Evolutionary conservation across 2,888 invertebrate genomes (phyloP).

Genomic region (Drosophila stalkeri): DNA sequence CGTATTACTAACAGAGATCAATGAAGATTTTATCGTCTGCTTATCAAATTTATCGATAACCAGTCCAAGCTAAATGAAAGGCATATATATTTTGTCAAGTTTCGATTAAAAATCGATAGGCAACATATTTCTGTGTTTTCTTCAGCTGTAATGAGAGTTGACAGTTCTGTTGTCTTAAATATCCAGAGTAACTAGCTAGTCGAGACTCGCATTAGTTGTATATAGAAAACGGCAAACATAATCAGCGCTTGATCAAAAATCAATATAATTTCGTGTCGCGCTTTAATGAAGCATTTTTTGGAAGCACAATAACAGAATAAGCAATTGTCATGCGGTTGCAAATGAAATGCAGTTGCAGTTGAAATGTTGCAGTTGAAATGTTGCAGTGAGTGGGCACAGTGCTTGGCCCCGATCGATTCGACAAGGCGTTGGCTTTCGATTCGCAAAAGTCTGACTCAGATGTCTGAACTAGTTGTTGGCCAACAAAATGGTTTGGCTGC

Average conservation of each 20-base stretch:
- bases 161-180: no score
- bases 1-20: no score
- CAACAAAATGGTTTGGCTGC: slow-evolving; percentile 18
- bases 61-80: neutral
- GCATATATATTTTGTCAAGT: no score
- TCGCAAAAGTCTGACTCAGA: slow-evolving; percentile 10
- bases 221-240: neutral
- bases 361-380: slow-evolving; percentile 27
- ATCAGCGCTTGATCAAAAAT: slow-evolving; percentile 39
- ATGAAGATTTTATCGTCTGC: no score
- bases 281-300: slow-evolving; percentile 70
- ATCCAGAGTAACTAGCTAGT: neutral
- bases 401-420: slow-evolving; percentile 43
- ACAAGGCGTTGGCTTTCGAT: slow-evolving; percentile 47
- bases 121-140: neutral
- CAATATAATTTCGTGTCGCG: slow-evolving; percentile 64
- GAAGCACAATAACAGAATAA: slow-evolving; percentile 58
- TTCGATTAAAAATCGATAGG: neutral
- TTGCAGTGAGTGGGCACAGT: slow-evolving; percentile 26
- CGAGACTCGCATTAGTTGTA: neutral
- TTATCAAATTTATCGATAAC: neutral
- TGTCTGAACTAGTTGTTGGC: slow-evolving; percentile 37
- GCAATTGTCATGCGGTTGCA: slow-evolving; percentile 50
- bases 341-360: slow-evolving; percentile 29
- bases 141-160: neutral